Percentiles rank a stretch among this genome's conserved stretches.
Evolutionary conservation across 2,113 vertebrate genomes (phyloP).

Genomic region (Cranoglanis bouderius): DNA sequence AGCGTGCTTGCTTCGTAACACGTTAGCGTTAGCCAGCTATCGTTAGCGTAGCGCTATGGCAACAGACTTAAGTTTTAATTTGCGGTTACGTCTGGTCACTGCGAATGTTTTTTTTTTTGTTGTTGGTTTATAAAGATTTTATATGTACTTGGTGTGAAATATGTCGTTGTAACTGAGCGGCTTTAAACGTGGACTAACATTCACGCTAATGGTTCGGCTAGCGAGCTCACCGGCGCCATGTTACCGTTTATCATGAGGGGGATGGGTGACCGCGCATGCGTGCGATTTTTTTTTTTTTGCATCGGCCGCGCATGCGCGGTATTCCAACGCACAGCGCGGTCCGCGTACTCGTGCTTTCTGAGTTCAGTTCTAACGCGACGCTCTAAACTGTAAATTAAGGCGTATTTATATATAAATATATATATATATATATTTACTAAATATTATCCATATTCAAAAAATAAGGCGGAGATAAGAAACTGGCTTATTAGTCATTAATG

Average conservation of each 20-base stretch:
- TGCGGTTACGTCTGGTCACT: neutral
- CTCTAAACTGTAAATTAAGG: neutral
- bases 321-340: neutral
- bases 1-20: neutral
- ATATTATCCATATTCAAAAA: too few relatives aligned
- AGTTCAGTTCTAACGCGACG: neutral
- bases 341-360: too few relatives aligned
- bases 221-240: conserved; percentile 84
- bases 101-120: neutral
- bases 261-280: conserved; percentile 81
- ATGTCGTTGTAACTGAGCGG: neutral
- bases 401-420: too few relatives aligned
- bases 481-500: neutral
- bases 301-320: conserved; percentile 59
- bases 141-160: too few relatives aligned
- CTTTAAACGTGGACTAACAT: neutral
- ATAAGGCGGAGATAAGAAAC: neutral
- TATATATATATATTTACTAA: too few relatives aligned
- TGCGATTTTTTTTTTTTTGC: neutral
- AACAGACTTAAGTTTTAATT: too few relatives aligned
- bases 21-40: conserved; percentile 6
- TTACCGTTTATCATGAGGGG: conserved; percentile 77
- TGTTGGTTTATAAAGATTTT: too few relatives aligned
- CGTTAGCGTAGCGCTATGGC: neutral
- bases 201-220: conserved; percentile 52